A percentile compares a stretch with the other conserved stretches of the same genome.
Conservation (phyloP, 1,140 invertebrate genomes). For the Macrobrachium rosenbergii region DNA sequence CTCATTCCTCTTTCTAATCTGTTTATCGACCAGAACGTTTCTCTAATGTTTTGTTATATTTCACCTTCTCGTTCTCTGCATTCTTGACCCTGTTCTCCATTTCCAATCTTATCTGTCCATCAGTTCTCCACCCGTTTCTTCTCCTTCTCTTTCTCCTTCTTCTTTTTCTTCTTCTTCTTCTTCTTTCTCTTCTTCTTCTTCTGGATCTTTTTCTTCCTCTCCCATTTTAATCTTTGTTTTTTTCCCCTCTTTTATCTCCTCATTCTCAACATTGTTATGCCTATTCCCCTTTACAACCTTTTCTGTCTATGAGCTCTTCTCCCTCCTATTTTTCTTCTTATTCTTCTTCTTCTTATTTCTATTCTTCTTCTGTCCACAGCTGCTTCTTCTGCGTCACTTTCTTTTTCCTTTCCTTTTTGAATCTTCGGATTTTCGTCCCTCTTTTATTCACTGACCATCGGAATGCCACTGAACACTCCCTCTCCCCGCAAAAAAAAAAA, state of each 20-base stretch:
- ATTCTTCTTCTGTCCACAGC: no score
- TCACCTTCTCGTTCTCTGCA: constrained; percentile 17
- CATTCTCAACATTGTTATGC: not conserved
- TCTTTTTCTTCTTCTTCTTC: not conserved
- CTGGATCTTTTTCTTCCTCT: not conserved
- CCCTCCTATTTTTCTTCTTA: no score
- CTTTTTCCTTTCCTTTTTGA: no score
- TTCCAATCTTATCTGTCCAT: not conserved
- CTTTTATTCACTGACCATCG: no score
- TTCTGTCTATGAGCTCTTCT: not conserved
- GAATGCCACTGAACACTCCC: no score
- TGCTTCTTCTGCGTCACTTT: no score
- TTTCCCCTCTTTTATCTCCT: not conserved
- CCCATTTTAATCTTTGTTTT: not conserved
- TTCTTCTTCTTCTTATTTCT: no score
- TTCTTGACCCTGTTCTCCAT: not conserved
- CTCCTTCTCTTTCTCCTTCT: not conserved
- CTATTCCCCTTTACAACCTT: not conserved
- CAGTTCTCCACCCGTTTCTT: not conserved
- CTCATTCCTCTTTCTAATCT: not conserved
- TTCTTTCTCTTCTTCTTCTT: not conserved
- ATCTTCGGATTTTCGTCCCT: no score
- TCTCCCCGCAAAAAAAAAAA: no score
- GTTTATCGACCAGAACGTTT: constrained; percentile 2
- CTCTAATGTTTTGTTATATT: constrained; percentile 4